Evolutionary conservation across 2,113 vertebrate species (phyloP).

Genomic region (Salvelinus sp.): DNA sequence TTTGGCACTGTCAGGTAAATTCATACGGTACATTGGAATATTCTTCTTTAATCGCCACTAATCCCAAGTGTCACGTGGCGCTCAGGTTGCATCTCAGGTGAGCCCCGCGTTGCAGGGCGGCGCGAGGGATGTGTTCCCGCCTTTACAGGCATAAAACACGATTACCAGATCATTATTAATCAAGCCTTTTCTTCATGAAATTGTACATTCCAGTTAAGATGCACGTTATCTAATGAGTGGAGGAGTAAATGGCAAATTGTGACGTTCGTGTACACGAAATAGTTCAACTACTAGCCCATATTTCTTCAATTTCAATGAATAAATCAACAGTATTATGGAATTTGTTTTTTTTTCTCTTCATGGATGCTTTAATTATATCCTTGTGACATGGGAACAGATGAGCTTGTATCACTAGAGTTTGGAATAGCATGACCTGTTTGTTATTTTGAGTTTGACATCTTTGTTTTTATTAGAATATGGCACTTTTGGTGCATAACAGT

Average conservation of each 20-base stretch:
- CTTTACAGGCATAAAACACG: slow-evolving; percentile 59
- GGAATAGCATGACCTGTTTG: not conserved
- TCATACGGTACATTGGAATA: slow-evolving; percentile 60
- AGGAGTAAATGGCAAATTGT: slow-evolving; percentile 17
- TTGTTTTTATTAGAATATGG: not conserved
- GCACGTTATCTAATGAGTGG: slow-evolving; percentile 27
- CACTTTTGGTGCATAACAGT: not conserved
- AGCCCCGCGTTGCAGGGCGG: slow-evolving; percentile 42
- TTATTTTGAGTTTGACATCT: not conserved
- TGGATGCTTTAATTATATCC: not conserved
- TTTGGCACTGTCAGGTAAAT: slow-evolving; percentile 58
- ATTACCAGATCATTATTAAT: slow-evolving; percentile 61
- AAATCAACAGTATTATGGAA: not conserved
- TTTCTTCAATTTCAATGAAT: not conserved
- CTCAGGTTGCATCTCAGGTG: slow-evolving; percentile 63
- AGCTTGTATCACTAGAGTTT: not conserved
- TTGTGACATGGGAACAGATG: not conserved
- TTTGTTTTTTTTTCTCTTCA: too few species aligned
- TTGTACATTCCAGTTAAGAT: not conserved
- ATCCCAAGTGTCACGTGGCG: slow-evolving; percentile 55
- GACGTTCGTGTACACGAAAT: not conserved
- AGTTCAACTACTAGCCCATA: not conserved
- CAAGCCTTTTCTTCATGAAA: slow-evolving; percentile 5
- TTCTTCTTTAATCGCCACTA: slow-evolving; percentile 59
- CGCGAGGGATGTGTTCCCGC: slow-evolving; percentile 45